Percentiles rank a stretch among this genome's conserved stretches.
phyloP scores from a whole-genome alignment of 2,797 vertebrate genomes.

The Rhinoraja longicauda region DNA sequence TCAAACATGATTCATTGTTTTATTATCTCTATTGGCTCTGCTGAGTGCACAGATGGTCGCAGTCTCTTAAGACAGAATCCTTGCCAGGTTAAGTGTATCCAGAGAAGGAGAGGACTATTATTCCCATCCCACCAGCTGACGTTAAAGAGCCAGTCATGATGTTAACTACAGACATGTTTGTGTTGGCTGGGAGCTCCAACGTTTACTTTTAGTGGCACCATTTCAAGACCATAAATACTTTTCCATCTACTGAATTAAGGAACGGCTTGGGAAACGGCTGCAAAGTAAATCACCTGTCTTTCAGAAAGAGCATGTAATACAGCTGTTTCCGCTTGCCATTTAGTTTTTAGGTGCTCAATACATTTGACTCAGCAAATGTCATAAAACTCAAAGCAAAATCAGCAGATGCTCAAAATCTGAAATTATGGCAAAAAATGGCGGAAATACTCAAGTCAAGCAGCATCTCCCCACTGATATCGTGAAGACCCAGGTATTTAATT shows the following conservation, averaged over 20 bases:
- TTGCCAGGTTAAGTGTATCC: constrained; percentile 31
- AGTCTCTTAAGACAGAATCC: background rate
- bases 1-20: constrained; percentile 11
- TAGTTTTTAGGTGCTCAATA: background rate
- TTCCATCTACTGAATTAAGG: constrained; percentile 30
- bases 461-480: background rate
- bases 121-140: constrained; percentile 48
- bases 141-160: constrained; percentile 45
- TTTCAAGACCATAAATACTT: constrained; percentile 35
- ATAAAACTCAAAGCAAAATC: background rate
- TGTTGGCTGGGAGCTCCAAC: constrained; percentile 41
- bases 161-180: constrained; percentile 51
- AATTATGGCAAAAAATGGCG: too few relatives aligned
- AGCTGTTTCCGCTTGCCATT: constrained; percentile 18
- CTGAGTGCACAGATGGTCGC: background rate
- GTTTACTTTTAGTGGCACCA: constrained; percentile 18
- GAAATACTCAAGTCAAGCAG: background rate
- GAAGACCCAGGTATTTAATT: background rate
- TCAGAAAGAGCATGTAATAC: background rate
- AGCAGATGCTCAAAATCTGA: too few relatives aligned
- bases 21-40: background rate
- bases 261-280: background rate
- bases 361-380: constrained; percentile 27
- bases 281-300: constrained; percentile 22
- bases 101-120: constrained; percentile 40